A percentile compares a stretch with the other conserved stretches of the same genome.
phyloP scores from a whole-genome alignment of 2,113 vertebrate genomes.

The Todiramphus saurophagus region DNA sequence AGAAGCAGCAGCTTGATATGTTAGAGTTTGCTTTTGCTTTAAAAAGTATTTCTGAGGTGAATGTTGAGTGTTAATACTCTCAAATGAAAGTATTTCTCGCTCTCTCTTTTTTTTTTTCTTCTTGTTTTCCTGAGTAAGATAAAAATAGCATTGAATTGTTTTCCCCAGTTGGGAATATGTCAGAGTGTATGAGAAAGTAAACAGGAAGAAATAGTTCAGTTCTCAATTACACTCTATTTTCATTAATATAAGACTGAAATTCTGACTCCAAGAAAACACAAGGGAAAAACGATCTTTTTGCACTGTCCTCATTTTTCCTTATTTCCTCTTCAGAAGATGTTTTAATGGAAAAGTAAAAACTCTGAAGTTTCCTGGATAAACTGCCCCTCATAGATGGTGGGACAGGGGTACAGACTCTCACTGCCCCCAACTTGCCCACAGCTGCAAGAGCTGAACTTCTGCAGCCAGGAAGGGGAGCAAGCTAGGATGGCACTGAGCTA shows the following conservation, averaged over 20 bases:
- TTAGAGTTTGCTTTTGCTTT: slow-evolving; percentile 28
- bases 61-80: not conserved
- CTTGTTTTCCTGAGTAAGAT: slow-evolving; percentile 22
- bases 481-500: not conserved
- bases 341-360: not conserved
- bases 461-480: not conserved
- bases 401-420: not conserved
- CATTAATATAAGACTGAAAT: not conserved
- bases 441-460: not conserved
- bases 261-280: not conserved
- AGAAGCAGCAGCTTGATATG: not conserved
- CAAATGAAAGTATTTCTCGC: not conserved
- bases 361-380: not conserved
- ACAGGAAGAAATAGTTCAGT: not conserved
- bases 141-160: slow-evolving; percentile 1
- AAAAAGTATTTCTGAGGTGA: not conserved
- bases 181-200: not conserved
- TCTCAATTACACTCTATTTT: slow-evolving; percentile 33
- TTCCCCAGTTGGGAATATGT: not conserved
- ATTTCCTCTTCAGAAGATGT: not conserved
- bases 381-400: not conserved
- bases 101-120: not conserved
- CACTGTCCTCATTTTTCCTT: not conserved
- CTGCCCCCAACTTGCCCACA: not conserved
- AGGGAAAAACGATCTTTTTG: not conserved